Evolutionary conservation across 2,113 vertebrate species (phyloP), one percentile per base, ranked within the genome.

Genomic region (Catharus minimus): DNA sequence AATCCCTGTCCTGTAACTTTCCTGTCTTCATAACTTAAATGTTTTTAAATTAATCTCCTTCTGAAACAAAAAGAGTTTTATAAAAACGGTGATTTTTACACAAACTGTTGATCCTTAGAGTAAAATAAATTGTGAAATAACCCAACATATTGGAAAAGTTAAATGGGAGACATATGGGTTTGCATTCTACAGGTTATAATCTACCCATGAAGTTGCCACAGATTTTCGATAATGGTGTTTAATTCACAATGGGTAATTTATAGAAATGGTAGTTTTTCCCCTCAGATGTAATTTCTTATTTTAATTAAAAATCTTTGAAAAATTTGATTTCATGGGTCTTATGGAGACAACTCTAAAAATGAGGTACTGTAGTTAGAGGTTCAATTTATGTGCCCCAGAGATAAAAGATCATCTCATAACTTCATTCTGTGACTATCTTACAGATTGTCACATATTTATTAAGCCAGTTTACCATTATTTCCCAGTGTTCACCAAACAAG

Each of bases 91-190:
- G 5, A 77, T n/a, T 43, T 77, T 83, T 84, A 58, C 4, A 5
- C 7, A 72, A 64, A 33, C n/a, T 36, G 2, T 56, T 79, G 15
- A 68, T 82, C 38, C 11, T 61, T 32, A 39, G 11, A 43, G 7
- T 75, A 71, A 47, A 69, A 81, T 33, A 32, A 66, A 50, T 57
- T 50, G 4, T 66, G 38, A 68, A 91, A 58, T 50, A 66, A 18
- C 0, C 1, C 27, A 58, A 2, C 22, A 13, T 21, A 33, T 8
- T 39, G 39, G 64, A 7, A 86, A 75, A 71, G 3, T 5, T 14
- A 64, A 75, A 75, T 23, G 14, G 15, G 8, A 7, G 3, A 15
- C 15, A 32, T 47, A 14, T 0, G 9, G 10, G 3, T 16, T 89
- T 75, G 11, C 23, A 21, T 32, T 75, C 10, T 53, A 13, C 2